Base-by-base conservation (phyloP, 2,797 vertebrate species). In the Fringilla coelebs region DNA sequence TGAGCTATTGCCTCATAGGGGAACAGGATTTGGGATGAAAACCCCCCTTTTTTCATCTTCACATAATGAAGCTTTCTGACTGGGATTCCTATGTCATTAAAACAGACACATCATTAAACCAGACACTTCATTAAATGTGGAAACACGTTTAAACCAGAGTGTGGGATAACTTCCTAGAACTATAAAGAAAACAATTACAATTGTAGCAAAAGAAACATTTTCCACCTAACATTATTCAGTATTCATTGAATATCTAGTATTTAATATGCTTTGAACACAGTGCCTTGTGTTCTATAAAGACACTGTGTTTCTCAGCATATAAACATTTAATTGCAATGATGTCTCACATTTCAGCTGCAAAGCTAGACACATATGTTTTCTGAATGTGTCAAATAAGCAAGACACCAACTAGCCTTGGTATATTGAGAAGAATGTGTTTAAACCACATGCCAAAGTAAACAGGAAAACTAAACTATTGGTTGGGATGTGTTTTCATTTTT, bases 331-430 rank as follows among this genome's bases (percentile, higher is more conserved):
- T 84, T 97, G 93, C 82, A 92, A 63, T 87, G 70, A 80, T 94
- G 90, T 97, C 88, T 98, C 96, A 97, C 89, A 72, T 85, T 75
- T 92, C 93, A 96, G 74, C 77, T 97, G 94, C 97, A 97, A 96
- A 98, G 85, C 94, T 91, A 96, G 96, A 97, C 95, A 91, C 58
- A 93, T 86, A 85, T 88, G 34, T 91, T 94, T 49, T 38, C 63
- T 77, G 45, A 77, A 71, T 34, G 81, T 93, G 96, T 94, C 97
- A 98, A 96, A 78, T 68, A 94, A 81, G 75, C 91, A 95, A 93
- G 84, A 89, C 46, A 92, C 90, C 84, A 96, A 45, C 86, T 88
- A 95, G 90, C 82, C 49, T 29, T 80, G 81, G 57, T 93, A 90
- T 88, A 78, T 86, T 95, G 75, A 93, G 95, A 90, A 93, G 82